These are phyloP conservation scores for Muscicapa adusta DNA, from an alignment of 2,113 vertebrate genomes.

Conservation along the genomic window DNA sequence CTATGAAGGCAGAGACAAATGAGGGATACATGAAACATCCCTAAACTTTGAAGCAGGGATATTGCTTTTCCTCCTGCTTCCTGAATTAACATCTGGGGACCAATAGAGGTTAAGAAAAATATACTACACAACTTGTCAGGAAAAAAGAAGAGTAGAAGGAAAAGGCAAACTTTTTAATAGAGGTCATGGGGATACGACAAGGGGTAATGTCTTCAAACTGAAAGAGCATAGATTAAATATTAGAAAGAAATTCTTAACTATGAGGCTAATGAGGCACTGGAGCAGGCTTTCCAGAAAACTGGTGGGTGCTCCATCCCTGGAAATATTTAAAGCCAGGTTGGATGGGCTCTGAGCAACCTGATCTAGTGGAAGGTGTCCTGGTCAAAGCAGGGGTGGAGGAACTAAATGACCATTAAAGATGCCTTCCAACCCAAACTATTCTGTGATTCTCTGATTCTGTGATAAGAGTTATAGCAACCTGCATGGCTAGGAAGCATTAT, in stretches of 20 bases:
- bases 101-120: background rate
- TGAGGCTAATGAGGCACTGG: background rate
- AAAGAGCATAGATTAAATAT: background rate
- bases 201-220: background rate
- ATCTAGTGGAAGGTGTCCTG: background rate
- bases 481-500: background rate
- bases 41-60: background rate
- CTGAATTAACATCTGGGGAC: background rate
- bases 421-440: background rate
- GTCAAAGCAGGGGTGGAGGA: fast-evolving
- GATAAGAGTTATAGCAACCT: background rate
- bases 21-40: background rate
- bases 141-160: background rate
- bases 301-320: background rate
- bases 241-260: background rate
- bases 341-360: background rate
- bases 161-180: background rate
- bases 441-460: background rate
- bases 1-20: background rate
- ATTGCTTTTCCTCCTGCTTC: background rate
- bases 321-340: background rate
- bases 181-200: background rate
- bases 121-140: background rate
- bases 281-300: background rate
- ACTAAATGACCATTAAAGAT: background rate